A percentile compares a stretch with the other conserved stretches of the same genome.
These are phyloP conservation scores for Lytechinus pictus DNA, from an alignment of 35 echinoderm and acorn worm species.

Conservation along the genomic window DNA sequence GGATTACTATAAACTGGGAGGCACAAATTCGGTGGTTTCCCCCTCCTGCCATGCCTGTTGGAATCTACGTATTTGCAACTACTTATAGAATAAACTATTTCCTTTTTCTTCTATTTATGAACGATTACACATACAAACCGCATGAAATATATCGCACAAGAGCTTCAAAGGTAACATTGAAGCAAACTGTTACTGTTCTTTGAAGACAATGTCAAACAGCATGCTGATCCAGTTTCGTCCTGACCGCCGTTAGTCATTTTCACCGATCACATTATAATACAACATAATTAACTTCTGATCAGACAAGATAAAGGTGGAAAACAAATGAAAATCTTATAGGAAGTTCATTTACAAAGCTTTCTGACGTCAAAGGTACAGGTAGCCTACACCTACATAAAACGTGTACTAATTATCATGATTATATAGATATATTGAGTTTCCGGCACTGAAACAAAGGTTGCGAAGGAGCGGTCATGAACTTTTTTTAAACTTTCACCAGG, in stretches of 20 bases:
- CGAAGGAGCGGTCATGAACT: neutral
- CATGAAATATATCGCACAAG: neutral
- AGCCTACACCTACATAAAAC: neutral
- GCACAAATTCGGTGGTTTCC: neutral
- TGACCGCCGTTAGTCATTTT: neutral
- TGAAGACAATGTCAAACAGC: neutral
- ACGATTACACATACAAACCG: neutral
- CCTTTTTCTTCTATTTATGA: neutral
- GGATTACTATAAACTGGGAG: neutral
- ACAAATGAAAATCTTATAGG: neutral
- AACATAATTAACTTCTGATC: neutral
- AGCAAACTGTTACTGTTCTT: neutral
- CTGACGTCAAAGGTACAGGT: neutral
- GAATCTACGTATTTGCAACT: neutral
- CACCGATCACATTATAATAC: neutral
- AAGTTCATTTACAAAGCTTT: neutral
- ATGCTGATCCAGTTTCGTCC: neutral
- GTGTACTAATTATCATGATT: neutral
- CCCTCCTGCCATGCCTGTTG: neutral
- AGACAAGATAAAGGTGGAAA: neutral
- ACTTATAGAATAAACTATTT: constrained; percentile 7
- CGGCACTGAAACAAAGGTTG: neutral
- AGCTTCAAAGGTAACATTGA: neutral
- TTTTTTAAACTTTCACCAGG: neutral
- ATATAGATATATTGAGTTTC: neutral